A percentile compares a stretch with the other conserved stretches of the same genome.
Evolutionary conservation across 1,140 invertebrate species (phyloP).

Genomic region (Drosophila subpulchrella): DNA sequence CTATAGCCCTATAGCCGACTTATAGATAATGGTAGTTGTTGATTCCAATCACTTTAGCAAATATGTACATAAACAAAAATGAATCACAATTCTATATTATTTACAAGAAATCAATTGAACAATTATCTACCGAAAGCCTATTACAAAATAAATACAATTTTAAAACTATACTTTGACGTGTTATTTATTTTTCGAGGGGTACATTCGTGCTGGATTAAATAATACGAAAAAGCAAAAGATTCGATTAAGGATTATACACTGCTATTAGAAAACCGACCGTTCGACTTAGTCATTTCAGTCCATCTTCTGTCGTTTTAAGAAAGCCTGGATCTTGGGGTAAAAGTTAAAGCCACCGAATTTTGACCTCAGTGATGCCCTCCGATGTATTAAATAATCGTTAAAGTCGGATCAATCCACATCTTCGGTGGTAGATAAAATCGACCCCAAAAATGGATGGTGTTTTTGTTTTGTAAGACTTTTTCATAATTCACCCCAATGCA

Average conservation of each 20-base stretch:
- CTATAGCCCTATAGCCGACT: constrained; percentile 33
- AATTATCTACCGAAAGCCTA: constrained; percentile 41
- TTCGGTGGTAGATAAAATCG: no score
- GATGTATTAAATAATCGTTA: background rate
- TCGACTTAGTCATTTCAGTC: no score
- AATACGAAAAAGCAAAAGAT: no score
- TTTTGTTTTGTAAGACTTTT: background rate
- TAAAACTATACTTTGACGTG: constrained; percentile 18
- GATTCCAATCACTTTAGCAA: constrained; percentile 59
- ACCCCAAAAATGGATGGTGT: background rate
- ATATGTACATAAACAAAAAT: constrained; percentile 30
- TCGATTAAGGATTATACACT: no score
- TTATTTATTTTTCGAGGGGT: background rate
- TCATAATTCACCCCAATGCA: background rate
- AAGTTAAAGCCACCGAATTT: background rate
- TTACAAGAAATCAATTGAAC: constrained; percentile 54
- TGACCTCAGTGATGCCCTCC: no score
- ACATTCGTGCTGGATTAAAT: no score
- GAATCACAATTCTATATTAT: constrained; percentile 58
- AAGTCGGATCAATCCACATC: no score
- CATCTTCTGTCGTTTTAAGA: no score
- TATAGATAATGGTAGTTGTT: constrained; percentile 49
- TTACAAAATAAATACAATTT: constrained; percentile 20
- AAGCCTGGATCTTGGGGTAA: no score
- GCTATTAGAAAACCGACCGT: no score